These are phyloP conservation scores for Aspidiotus rigidus DNA, from an alignment of 2,888 invertebrate genomes.

Conservation along the genomic window DNA sequence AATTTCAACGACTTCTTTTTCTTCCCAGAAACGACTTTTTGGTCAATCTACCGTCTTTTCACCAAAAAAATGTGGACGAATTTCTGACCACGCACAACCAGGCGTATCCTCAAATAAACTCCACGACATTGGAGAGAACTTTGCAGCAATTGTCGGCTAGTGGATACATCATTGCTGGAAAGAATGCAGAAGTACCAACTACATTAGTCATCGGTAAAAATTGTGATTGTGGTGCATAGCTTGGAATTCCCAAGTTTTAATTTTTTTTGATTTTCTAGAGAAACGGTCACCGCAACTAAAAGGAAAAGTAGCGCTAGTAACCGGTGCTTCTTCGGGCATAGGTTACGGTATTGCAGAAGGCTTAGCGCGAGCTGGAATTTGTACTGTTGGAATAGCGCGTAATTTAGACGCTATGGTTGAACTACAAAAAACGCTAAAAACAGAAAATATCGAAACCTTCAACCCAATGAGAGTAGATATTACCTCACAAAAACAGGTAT, in stretches of 20 bases:
- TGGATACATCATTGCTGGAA: constrained; percentile 2
- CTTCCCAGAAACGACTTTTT: constrained; percentile 9
- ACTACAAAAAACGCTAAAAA: constrained; percentile 31
- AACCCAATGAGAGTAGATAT: constrained; percentile 38
- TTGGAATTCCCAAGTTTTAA: too few species aligned
- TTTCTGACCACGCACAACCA: constrained; percentile 10
- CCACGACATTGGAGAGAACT: constrained; percentile 35
- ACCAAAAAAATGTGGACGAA: constrained; percentile 15
- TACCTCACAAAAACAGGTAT: constrained; percentile 36
- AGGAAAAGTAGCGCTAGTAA: constrained; percentile 38
- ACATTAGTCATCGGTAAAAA: too few species aligned
- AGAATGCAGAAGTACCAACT: too few species aligned
- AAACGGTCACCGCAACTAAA: constrained; percentile 14
- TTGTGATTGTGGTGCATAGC: too few species aligned
- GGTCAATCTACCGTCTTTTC: background rate
- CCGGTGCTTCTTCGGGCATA: constrained; percentile 40
- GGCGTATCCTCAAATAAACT: constrained; percentile 37
- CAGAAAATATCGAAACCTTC: constrained; percentile 29
- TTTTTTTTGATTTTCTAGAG: too few species aligned
- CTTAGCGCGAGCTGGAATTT: constrained; percentile 38
- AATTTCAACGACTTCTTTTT: background rate
- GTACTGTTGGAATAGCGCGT: constrained; percentile 38
- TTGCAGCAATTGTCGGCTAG: constrained; percentile 34
- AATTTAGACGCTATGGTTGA: constrained; percentile 36
- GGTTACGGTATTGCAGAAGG: constrained; percentile 38